A percentile compares a stretch with the other conserved stretches of the same genome.
Conservation (phyloP, 2,797 vertebrate species). For the Rhinatrema bivittatum region DNA sequence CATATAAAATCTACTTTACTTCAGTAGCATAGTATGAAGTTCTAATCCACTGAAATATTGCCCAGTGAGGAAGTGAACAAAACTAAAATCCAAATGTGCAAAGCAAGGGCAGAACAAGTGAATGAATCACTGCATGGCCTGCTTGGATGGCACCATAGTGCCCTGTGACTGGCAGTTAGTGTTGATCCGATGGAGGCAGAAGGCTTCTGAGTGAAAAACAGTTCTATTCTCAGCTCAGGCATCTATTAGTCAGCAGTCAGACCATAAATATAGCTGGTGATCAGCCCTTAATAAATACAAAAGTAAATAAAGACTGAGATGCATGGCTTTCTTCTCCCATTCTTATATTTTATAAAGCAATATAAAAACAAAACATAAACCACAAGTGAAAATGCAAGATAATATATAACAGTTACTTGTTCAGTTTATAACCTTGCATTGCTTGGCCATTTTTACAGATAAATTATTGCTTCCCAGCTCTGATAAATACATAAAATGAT, state of each 20-base stretch:
- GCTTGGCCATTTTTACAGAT: slow-evolving; percentile 75
- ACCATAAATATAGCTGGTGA: neutral
- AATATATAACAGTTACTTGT: slow-evolving; percentile 51
- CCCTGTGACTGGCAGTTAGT: no score
- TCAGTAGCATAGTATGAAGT: no score
- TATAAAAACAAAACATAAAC: slow-evolving; percentile 57
- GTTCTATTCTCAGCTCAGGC: neutral
- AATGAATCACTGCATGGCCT: no score
- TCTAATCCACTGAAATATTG: no score
- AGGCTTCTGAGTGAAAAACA: neutral
- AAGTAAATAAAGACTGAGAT: slow-evolving; percentile 24
- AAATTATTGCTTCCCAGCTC: slow-evolving; percentile 79
- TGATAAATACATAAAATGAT: slow-evolving; percentile 70
- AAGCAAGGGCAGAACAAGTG: accelerated
- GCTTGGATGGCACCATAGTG: no score
- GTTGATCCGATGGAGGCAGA: no score
- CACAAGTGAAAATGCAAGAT: slow-evolving; percentile 62
- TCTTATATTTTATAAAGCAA: slow-evolving; percentile 65
- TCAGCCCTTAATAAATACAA: neutral
- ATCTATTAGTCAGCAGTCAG: accelerated
- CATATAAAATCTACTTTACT: no score
- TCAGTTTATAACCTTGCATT: slow-evolving; percentile 63
- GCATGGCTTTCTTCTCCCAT: slow-evolving; percentile 36
- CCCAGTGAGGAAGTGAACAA: no score
- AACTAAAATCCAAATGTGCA: neutral